These are phyloP conservation scores for Aselliscus stoliczkanus DNA, from an alignment of 2,797 vertebrate genomes.

Conservation along the genomic window DNA sequence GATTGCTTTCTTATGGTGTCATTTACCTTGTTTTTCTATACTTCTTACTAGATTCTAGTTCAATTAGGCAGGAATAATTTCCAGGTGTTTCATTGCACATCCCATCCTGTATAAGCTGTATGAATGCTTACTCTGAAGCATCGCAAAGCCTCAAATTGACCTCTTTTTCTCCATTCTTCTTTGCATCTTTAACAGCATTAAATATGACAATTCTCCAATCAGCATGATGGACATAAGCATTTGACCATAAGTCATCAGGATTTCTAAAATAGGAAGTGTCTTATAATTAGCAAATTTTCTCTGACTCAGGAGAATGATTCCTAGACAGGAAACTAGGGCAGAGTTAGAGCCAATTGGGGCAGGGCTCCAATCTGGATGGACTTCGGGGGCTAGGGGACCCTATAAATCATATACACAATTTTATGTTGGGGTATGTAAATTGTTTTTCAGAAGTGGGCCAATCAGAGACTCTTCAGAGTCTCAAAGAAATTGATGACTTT, in stretches of 20 bases:
- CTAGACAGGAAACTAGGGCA: not conserved
- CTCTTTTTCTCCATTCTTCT: not conserved
- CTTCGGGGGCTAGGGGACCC: not conserved
- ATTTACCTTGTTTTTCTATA: not conserved
- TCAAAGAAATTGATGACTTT: conserved; percentile 6
- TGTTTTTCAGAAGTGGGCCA: not conserved
- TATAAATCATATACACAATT: not conserved
- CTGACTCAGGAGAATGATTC: conserved; percentile 48
- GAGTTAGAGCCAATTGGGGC: not conserved
- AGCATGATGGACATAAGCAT: conserved; percentile 44
- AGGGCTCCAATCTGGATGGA: not conserved
- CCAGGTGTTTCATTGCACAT: not conserved
- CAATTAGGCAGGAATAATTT: not conserved
- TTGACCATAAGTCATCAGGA: conserved; percentile 62
- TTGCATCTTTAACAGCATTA: not conserved
- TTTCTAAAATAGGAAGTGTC: conserved; percentile 58
- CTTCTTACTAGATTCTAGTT: not conserved
- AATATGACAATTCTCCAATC: not conserved
- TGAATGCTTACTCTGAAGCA: not conserved
- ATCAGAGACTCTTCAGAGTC: not conserved
- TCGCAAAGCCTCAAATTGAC: not conserved
- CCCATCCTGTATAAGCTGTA: not conserved
- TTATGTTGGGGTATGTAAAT: not conserved
- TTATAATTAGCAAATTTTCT: conserved; percentile 45
- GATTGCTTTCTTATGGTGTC: not conserved